phyloP scores from a whole-genome alignment of 2,888 invertebrate species.

The Ochropacha duplaris region DNA sequence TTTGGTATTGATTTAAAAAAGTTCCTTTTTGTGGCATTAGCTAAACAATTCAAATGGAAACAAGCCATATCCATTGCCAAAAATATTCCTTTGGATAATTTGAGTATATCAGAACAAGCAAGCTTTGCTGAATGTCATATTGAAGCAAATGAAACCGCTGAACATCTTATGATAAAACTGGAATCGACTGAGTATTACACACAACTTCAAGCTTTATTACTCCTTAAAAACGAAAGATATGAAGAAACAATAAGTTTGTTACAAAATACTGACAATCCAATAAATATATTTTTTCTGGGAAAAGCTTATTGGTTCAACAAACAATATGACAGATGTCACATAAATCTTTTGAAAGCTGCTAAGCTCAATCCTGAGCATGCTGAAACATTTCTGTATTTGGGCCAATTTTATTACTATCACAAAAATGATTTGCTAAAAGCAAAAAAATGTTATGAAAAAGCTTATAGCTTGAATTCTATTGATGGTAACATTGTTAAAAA shows the following conservation, averaged over 20 bases:
- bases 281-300: conserved; percentile 84
- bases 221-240: conserved; percentile 75
- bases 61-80: conserved; percentile 68
- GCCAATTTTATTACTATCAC: conserved; percentile 86
- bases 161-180: conserved; percentile 52
- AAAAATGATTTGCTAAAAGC: conserved; percentile 88
- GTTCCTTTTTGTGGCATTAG: conserved; percentile 58
- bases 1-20: conserved; percentile 51
- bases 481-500: conserved; percentile 87
- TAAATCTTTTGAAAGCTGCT: conserved; percentile 86
- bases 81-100: conserved; percentile 44
- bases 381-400: conserved; percentile 89
- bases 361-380: conserved; percentile 89
- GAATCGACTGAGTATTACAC: conserved; percentile 47
- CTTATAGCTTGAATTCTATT: conserved; percentile 87
- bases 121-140: conserved; percentile 65
- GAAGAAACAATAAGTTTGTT: conserved; percentile 82
- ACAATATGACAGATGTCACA: conserved; percentile 84
- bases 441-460: conserved; percentile 92
- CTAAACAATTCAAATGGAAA: conserved; percentile 77
- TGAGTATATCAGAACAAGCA: conserved; percentile 52
- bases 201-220: conserved; percentile 76
- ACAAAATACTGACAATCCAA: conserved; percentile 64
- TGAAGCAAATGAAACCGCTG: conserved; percentile 52
- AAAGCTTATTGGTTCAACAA: conserved; percentile 83